Base-by-base conservation (phyloP, 2,888 invertebrate species). In the Philopedon plagiatum region DNA sequence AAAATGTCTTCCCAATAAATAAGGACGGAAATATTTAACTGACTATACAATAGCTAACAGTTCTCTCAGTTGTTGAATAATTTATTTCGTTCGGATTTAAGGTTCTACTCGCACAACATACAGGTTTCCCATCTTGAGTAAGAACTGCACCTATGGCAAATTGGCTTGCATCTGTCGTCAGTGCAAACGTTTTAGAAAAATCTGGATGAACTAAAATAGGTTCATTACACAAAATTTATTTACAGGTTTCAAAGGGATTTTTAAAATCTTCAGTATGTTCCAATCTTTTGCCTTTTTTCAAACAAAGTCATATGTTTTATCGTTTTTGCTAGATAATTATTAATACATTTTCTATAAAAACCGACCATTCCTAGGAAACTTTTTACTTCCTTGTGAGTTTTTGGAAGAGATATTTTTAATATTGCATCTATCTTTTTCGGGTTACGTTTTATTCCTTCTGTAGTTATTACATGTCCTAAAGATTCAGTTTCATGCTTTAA, bases 381-480 rank as follows among this genome's bases (percentile, higher is more conserved):
- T 5, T 18, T 41, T 41, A 41, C 8, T 41, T 41, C 15, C 8
- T 41, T 41, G 8, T 41, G 44, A 15, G 8, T 41, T 41, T 41
- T 41, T 41, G 29, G 3, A 5, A 29, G 7, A 1, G 73, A 61
- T 21, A 49, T 71, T 1, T 71, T 46, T 37, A 58, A 39, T 26
- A 68, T 63, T 2, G 29, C 29, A 29, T 29, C 29, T 5, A 29
- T 29, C 29, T 29, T 29, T 29, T 29, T 29, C 3, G 29, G 29
- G 29, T 29, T 29, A 29, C 4, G 29, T 29, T 29, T 29, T 29
- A 29, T 29, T 3, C 29, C 29, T 29, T 29, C 29, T 29, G 29
- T 29, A 5, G 29, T 29, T 29, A 29, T 29, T 13, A 71, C 26
- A 26, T 71, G 51, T 73, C 60, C 60, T 61, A 29, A 61, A 32